Evolutionary conservation across 2,797 vertebrate genomes (phyloP), one percentile per base, ranked within the genome.

Genomic region (Sphenodon punctatus): DNA sequence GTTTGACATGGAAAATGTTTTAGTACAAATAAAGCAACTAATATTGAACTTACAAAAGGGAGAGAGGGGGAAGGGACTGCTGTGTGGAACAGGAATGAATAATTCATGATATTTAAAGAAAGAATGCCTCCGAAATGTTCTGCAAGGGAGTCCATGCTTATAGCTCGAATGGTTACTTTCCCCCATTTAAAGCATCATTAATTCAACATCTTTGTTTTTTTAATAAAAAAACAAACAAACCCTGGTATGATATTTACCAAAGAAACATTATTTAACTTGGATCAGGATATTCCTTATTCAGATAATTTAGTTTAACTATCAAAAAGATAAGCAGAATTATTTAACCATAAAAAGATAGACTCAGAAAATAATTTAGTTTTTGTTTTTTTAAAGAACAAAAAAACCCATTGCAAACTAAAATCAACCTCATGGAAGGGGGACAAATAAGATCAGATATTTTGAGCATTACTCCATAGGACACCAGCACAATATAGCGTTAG

Each of bases 1-100:
- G 95, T 97, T 97, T 97, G 97, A 98, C 98, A 97, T 94, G 92
- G 96, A 97, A 97, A 97, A 97, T 97, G 96, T 98, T 98, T 98
- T 97, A 97, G 96, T 97, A 96, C 97, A 97, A 97, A 98, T 97
- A 98, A 97, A 97, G 96, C 96, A 95, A 97, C 96, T 97, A 96
- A 97, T 98, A 98, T 97, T 96, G 97, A 97, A 96, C 96, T 96
- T 96, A 97, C 93, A 94, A 96, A 95, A 2, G 64, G 81, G 85
- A 83, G 85, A 84, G 83, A 86, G 93, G 93, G 95, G 94, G 96
- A 93, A 93, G 93, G 93, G 95, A 95, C 95, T 96, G 95, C 94
- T 95, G 92, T 96, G 94, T 96, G 94, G 94, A 95, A 92, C 90
- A 89, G 63, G 85, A 82, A 95, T 99, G 97, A 97, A 98, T 99